Evolutionary conservation across 2,888 invertebrate genomes (phyloP), one percentile per base, ranked within the genome.

Genomic region (Perdita meconis): DNA sequence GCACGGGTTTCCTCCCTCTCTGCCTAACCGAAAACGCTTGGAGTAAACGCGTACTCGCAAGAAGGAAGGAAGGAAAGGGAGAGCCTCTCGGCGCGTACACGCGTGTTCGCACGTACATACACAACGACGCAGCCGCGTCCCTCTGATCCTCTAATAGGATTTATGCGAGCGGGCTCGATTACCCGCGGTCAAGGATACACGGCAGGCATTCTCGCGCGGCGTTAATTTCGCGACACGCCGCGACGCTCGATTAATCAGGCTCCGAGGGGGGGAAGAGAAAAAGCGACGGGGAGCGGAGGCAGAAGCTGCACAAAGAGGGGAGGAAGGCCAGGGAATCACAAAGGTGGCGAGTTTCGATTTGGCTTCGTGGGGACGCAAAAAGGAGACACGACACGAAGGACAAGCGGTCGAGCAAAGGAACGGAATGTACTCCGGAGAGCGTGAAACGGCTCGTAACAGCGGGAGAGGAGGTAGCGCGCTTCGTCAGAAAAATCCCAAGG

Each of bases 141-240:
- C 88, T 85, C 87, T 90, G 91, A 92, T 91, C 92, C 90, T 89
- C 88, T 91, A 92, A 92, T 91, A 90, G 92, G 92, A 92, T 92
- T 92, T 91, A 92, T 91, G 88, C 89, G 89, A 87, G 89, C 86
- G 89, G 88, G 90, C 91, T 91, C 91, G 89, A 92, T 92, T 92
- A 91, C 90, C 89, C 89, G 85, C 88, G 87, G 88, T 90, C 89
- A 87, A 89, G 90, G 88, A 89, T 87, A 87, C 83, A 72, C 75
- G 57, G 73, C 72, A 83, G 82, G 82, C 83, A 88, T 89, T 89
- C 88, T 84, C 83, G 13, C 26, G 24, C 26, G 84, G 82, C 76
- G 86, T 79, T 86, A 89, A 89, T 89, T 89, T 89, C 65, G 73
- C 72, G 70, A 70, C 79, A 55, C 78, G 77, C 51, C 60, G 42